Evolutionary conservation across 2,888 invertebrate species (phyloP), one percentile per base, ranked within the genome.

Genomic region (Cryptocheilus praepositus): DNA sequence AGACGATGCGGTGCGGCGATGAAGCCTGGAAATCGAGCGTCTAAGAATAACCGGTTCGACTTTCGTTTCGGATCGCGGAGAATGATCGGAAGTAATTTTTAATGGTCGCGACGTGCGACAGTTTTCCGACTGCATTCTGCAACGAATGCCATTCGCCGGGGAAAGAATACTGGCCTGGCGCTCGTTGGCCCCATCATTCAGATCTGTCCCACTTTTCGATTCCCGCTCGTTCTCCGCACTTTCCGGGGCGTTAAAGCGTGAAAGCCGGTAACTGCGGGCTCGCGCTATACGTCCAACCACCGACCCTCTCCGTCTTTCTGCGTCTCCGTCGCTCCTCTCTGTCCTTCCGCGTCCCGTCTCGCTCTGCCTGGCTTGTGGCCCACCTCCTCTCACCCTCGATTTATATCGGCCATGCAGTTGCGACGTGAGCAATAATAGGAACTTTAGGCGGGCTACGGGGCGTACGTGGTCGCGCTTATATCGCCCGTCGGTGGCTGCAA

Each of bases 191-290:
- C 53, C 67, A 63, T 70, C 65, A 61, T 58, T 52, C 67, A 65
- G 75, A 67, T 73, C 67, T 63, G 75, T 73, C 75, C 75, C 67
- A 62, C 67, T 61, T 64, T 36, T 36, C 36, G 36, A 36, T 36
- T 64, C 46, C 68, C 44, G 51, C 45, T 49, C 25, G 15, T 59
- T 61, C 54, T 25, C 53, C 36, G 52, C 58, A 61, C 61, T 69
- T 69, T 66, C 58, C 62, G 56, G 59, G 49, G 76, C 76, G 73
- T 71, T 76, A 74, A 76, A 71, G 71, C 71, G 76, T 71, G 76
- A 76, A 76, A 74, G 56, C 55, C 36, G 36, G 36, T 36, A 36
- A 36, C 36, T 36, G 36, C 36, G 36, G 36, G 36, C 36, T 36
- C 36, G 13, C 36, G 36, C 36, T 36, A 36, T 36, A 36, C 36